These are phyloP conservation scores for Rhabdornis inornatus DNA, from an alignment of 2,113 vertebrate genomes.

Conservation along the genomic window DNA sequence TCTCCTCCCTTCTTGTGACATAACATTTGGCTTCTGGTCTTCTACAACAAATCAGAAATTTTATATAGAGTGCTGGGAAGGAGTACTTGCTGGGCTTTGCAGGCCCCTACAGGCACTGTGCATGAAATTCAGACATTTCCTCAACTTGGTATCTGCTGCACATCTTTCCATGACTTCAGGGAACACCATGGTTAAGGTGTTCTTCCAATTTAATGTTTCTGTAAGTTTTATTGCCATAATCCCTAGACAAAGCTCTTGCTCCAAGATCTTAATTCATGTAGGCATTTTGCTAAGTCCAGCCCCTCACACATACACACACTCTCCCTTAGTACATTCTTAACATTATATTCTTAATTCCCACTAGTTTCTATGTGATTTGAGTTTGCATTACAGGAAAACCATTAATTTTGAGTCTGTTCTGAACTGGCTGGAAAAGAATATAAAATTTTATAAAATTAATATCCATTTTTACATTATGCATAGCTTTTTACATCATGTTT, in stretches of 20 bases:
- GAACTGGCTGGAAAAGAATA: background rate
- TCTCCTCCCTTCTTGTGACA: background rate
- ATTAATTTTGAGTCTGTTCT: background rate
- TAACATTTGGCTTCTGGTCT: background rate
- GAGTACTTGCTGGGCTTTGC: background rate
- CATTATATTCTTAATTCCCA: background rate
- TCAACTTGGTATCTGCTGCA: background rate
- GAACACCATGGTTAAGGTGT: background rate
- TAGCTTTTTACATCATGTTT: background rate
- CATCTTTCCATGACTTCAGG: background rate
- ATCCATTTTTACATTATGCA: background rate
- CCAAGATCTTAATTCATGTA: background rate
- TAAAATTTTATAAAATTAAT: background rate
- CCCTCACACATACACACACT: background rate
- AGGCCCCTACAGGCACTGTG: background rate
- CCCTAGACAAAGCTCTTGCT: background rate
- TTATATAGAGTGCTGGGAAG: background rate
- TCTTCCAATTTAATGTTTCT: background rate
- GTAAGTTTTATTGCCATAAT: background rate
- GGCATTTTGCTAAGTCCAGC: background rate
- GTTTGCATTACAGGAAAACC: background rate
- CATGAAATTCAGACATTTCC: background rate
- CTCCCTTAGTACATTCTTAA: background rate
- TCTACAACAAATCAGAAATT: background rate
- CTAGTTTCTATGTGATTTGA: background rate